Evolutionary conservation across 2,113 vertebrate genomes (phyloP), one percentile per base, ranked within the genome.

Genomic region (Prionailurus bengalensis): DNA sequence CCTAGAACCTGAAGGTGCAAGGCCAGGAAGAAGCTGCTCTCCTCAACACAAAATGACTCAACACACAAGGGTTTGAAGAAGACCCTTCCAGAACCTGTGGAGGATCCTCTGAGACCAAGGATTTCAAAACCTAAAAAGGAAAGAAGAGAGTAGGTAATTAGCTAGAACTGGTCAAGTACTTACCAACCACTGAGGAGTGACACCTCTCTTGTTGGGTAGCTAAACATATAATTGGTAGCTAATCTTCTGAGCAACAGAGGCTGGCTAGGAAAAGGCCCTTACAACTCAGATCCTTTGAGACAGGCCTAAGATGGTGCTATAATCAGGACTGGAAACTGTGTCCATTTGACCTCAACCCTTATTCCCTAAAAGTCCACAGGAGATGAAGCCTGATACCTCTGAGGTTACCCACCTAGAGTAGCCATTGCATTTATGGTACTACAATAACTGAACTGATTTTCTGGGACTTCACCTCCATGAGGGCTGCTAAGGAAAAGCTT

Each of bases 41-140:
- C 97, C 97, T 98, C 95, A 95, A 93, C 89, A 98, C 79, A 95
- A 82, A 97, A 91, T 95, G 70, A 91, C 36, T 95, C 73, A 81
- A 51, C 83, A 96, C 95, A 92, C 79, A 45, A 97, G 68, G 85
- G 74, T 97, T 97, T 97, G 80, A 97, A 97, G 95, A 97, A 25
- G 0, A 83, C 84, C 16, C 19, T 97, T 98, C 91, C 91, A 94
- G 91, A 96, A 85, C 79, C 71, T 74, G 61, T 83, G 96, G 94
- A 94, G 82, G 65, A 95, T 96, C 97, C 92, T 97, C 84, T 96
- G 95, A 97, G 92, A 97, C 97, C 97, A 98, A 95, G 97, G 71
- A 92, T 93, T 98, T 94, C 94, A 78, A 81, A 97, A 91, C 65
- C 99, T 99, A 96, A 87, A 98, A 98, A 36, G 68, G 82, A 98